Base-by-base conservation (phyloP, 2,113 vertebrate genomes). In the Triplophysa siluroides region DNA sequence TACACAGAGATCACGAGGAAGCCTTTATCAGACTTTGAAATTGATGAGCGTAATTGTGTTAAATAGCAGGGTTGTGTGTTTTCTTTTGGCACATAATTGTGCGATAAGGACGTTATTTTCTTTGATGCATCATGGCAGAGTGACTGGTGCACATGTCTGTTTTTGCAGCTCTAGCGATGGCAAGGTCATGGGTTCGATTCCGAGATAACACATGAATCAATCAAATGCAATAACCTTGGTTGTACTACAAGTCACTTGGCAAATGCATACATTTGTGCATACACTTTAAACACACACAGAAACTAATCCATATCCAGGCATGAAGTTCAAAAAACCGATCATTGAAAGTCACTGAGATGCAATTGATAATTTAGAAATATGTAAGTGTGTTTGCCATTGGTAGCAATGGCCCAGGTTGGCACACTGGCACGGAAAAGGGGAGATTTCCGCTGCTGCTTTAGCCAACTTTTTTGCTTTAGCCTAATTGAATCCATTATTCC, bases 401-500 rank as follows among this genome's bases (percentile, higher is more conserved):
- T 50, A 52, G 52, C 16, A 67, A 26, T 52, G 78, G 45, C 56
- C 3, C 65, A 73, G 74, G 65, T 81, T 73, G 66, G 64, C 73
- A 77, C 71, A 16, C 63, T 83, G 58, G 74, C 78, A 62, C 50
- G 72, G 70, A 76, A 78, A 65, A 61, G 61, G 61, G 41, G 66
- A 33, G 29, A 72, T 75, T 85, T 83, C 78, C 52, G 58, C 60
- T 62, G 29, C 47, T 81, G 74, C n/a, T 70, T 65, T 24, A 67
- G 73, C 78, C 82, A 81, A 81, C 81, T n/a, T n/a, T n/a, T n/a
- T n/a, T n/a, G n/a, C n/a, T 50, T 77, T 65, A 76, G 61, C 70
- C 66, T 7, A 38, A 38, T 38, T 38, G 33, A 77, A 24, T 74
- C 71, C 54, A 12, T 61, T n/a, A 61, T 43, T 74, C 56, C 71